These are phyloP conservation scores for Pelodiscus sinensis DNA, from an alignment of 2,113 vertebrate species.

Conservation along the genomic window DNA sequence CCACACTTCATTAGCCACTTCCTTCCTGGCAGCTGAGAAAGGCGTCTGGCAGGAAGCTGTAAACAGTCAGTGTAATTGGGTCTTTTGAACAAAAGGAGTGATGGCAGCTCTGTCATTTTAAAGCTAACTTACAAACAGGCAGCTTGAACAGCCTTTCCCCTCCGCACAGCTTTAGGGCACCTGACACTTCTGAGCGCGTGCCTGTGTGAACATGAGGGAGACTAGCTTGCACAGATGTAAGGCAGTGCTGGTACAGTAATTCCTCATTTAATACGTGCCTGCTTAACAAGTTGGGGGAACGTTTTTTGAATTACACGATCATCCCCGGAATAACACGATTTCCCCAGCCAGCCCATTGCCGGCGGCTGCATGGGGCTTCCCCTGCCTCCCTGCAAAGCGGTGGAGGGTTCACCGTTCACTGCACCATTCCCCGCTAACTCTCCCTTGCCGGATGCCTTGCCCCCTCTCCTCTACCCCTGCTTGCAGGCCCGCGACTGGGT, in stretches of 20 bases:
- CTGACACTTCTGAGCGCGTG: rapidly evolving
- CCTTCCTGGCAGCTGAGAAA: slow-evolving; percentile 53
- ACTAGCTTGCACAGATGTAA: not conserved
- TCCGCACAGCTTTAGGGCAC: slow-evolving; percentile 50
- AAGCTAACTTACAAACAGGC: slow-evolving; percentile 54
- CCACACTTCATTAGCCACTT: slow-evolving; percentile 74
- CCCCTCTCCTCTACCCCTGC: no score
- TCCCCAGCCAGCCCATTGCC: no score
- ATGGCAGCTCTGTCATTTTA: slow-evolving; percentile 40
- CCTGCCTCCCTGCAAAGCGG: no score
- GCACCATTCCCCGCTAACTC: no score
- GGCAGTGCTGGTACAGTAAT: not conserved
- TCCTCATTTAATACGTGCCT: no score
- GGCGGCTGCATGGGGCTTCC: no score
- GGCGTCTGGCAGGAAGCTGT: slow-evolving; percentile 66
- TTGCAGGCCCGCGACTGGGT: no score
- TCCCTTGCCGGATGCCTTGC: no score
- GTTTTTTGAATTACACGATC: no score
- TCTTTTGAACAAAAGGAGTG: slow-evolving; percentile 66
- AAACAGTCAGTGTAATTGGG: slow-evolving; percentile 76
- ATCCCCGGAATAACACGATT: no score
- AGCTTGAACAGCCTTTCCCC: slow-evolving; percentile 53
- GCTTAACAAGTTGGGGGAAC: no score
- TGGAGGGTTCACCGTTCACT: no score
- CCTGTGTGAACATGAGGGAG: not conserved